Percentiles rank a stretch among this genome's conserved stretches.
Evolutionary conservation across 1,140 invertebrate species (phyloP).

Genomic region (Xylocopa sonorina): DNA sequence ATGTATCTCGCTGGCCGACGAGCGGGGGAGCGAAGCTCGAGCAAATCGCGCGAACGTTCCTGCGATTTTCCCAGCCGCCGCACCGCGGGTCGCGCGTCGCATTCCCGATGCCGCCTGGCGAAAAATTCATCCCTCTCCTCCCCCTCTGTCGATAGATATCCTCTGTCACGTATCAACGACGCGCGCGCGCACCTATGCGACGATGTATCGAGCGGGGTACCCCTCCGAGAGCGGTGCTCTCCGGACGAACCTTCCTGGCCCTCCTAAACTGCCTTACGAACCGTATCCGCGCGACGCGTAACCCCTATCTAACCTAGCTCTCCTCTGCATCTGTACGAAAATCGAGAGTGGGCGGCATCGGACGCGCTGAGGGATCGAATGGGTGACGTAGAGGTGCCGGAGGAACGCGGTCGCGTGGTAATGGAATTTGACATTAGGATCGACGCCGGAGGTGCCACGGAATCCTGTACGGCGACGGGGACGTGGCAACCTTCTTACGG

Average conservation of each 20-base stretch:
- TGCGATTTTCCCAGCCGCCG: constrained; percentile 20
- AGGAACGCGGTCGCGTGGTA: constrained; percentile 43
- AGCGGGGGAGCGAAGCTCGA: constrained; percentile 30
- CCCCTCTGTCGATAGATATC: constrained; percentile 50
- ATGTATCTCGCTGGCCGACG: constrained; percentile 19
- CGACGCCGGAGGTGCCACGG: constrained; percentile 49
- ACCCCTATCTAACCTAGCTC: constrained; percentile 21
- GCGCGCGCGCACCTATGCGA: constrained; percentile 31
- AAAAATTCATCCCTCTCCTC: constrained; percentile 46
- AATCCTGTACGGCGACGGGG: neutral
- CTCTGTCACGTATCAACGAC: constrained; percentile 57
- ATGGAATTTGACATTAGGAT: constrained; percentile 73
- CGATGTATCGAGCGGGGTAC: constrained; percentile 49
- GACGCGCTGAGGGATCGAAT: neutral
- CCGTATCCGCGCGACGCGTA: neutral
- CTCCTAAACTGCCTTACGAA: neutral
- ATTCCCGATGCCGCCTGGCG: constrained; percentile 13
- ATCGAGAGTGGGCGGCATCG: neutral
- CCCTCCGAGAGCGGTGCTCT: constrained; percentile 52
- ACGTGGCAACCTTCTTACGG: neutral
- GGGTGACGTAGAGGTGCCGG: neutral
- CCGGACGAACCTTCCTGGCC: constrained; percentile 5
- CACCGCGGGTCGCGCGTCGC: neutral
- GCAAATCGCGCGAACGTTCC: constrained; percentile 25
- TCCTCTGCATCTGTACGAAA: constrained; percentile 13